phyloP scores from a whole-genome alignment of 2,888 invertebrate genomes.

The Sisyra nigra region DNA sequence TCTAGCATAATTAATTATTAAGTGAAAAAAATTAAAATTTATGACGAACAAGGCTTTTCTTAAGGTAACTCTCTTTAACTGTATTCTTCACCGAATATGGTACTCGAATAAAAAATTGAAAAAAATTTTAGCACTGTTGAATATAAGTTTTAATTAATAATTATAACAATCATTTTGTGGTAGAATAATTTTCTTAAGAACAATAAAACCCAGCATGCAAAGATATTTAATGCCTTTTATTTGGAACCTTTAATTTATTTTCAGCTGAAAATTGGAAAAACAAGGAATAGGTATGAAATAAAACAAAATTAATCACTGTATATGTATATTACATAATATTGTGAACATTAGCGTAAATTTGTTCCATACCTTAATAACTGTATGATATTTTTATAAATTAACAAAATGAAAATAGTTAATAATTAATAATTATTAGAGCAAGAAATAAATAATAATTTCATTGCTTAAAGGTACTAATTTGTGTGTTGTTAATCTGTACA shows the following conservation, averaged over 20 bases:
- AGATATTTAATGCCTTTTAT: constrained; percentile 6
- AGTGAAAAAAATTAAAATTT: background rate
- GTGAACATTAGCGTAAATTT: no score
- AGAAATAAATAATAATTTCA: background rate
- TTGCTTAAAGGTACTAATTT: constrained; percentile 3
- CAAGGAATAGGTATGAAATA: no score
- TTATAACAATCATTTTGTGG: background rate
- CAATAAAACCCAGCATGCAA: constrained; percentile 19
- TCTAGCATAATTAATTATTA: no score
- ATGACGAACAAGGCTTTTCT: background rate
- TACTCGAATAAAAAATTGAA: background rate
- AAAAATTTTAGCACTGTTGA: background rate
- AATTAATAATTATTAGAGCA: constrained; percentile 1
- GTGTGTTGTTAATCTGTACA: background rate
- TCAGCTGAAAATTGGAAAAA: no score
- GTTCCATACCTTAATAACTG: no score
- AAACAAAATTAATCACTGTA: no score
- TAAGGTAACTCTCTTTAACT: background rate
- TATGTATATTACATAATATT: no score
- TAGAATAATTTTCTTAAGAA: constrained; percentile 11
- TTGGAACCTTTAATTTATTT: constrained; percentile 11
- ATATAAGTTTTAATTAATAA: background rate
- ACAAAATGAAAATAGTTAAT: background rate
- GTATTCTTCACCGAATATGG: background rate
- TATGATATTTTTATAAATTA: background rate